Base-by-base conservation (phyloP, 2,113 vertebrate genomes). In the Chionis minor region DNA sequence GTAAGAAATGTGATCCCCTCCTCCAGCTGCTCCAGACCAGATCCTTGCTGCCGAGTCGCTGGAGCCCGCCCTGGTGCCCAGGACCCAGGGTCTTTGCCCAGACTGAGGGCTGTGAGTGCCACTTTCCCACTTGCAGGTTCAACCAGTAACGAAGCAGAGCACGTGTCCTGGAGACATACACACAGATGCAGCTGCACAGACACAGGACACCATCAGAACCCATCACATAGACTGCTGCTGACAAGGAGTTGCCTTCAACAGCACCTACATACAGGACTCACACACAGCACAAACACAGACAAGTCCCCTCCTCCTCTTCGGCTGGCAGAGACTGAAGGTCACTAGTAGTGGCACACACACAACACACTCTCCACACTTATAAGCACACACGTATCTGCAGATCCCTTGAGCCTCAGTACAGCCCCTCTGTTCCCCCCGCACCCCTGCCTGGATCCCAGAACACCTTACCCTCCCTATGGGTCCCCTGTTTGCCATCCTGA, bases 391-490 rank as follows among this genome's bases (percentile, higher is more conserved):
- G 1, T 9, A 66, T 56, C 27, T 81, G 9, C 0, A 0, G 15
- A 61, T 82, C 13, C 45, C 56, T 56, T 0, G 1, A 55, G 24
- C 16, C 54, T 6, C 8, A 5, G 12, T 23, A 66, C 35, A 58
- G 22, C 3, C 5, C 4, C n/a, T 66, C 14, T 71, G 8, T 33
- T 75, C 2, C 2, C 8, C 20, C 1, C 3, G 5, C 8, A 30
- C 4, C 14, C 2, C 21, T 82, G 28, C 9, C 23, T 49, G n/a
- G 9, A 74, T 49, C 10, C 49, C 20, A 18, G 51, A 30, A 21
- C 8, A 3, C 69, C 3, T 52, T 26, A 49, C 4, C 20, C 3
- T 0, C 18, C 21, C 17, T 20, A 10, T 0, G 0, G 32, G 9
- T 47, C 20, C 8, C 14, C 10, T 19, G 1, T 13, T 71, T 89